Evolutionary conservation across 92 coral and sea anemone genomes (phyloP).

Genomic region (Desmophyllum pertusum): DNA sequence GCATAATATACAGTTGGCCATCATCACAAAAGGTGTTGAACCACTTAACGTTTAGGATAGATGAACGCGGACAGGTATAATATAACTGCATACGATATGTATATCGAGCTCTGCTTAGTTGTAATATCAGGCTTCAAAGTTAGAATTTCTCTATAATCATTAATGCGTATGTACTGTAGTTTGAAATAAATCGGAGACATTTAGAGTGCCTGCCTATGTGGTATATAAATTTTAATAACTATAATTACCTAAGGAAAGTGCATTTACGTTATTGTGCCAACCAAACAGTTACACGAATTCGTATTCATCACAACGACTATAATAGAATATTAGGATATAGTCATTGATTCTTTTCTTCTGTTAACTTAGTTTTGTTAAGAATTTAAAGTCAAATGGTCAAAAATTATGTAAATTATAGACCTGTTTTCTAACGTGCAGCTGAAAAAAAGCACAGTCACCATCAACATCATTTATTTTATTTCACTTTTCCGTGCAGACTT

Average conservation of each 20-base stretch:
- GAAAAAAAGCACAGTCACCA: neutral
- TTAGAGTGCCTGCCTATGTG: neutral
- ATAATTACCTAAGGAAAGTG: neutral
- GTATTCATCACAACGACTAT: neutral
- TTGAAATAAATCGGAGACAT: neutral
- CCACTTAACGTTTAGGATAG: constrained; percentile 15
- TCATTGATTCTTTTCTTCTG: neutral
- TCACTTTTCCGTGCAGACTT: constrained; percentile 42
- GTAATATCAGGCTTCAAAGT: neutral
- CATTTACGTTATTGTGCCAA: neutral
- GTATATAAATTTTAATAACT: neutral
- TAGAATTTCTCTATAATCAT: neutral
- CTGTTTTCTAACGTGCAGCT: neutral
- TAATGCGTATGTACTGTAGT: neutral
- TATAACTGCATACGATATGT: neutral
- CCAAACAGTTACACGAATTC: neutral
- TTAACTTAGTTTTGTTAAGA: neutral
- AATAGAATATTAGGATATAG: neutral
- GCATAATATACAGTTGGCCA: neutral
- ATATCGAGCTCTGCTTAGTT: neutral
- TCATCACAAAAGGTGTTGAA: neutral
- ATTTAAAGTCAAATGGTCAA: constrained; percentile 6
- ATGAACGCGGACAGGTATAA: constrained; percentile 11
- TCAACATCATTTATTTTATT: constrained; percentile 17
- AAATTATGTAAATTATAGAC: constrained; percentile 9